Evolutionary conservation across 2,888 invertebrate genomes (phyloP), one percentile per base, ranked within the genome.

Genomic region (Microdon myrmicae): DNA sequence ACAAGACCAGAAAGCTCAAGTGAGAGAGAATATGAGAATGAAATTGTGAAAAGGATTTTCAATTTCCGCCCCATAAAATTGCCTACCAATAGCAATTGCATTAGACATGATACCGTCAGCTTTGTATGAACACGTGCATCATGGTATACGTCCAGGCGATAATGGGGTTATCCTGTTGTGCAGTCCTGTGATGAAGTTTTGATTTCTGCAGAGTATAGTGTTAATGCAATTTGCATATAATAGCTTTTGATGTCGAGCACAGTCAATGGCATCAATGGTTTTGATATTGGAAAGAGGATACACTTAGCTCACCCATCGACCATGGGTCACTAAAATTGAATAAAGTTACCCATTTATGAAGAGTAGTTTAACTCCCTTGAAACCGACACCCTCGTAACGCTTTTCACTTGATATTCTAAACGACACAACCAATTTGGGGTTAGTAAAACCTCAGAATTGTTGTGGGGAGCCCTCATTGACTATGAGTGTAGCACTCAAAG

Each of bases 211-310:
- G 64, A 47, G 58, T 64, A 53, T 54, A 59, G 59, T 66, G 66
- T 66, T 66, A 66, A 66, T 54, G 59, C 58, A 59, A 66, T 66
- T 66, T 66, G 59, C 66, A 66, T 66, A 59, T 66, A 59, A 66
- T 66, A 49, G 43, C 58, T 59, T 59, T 66, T 59, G 58, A 58
- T 64, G 64, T 58, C 38, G 56, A 39, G 51, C 56, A n/a, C n/a
- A n/a, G n/a, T n/a, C n/a, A n/a, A n/a, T n/a, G n/a, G n/a, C n/a
- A 64, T 45, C 56, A 49, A 48, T 60, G 47, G 48, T n/a, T n/a
- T n/a, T 38, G 41, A 39, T 28, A 49, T 14, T 31, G 39, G 39
- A 29, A 44, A 47, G 16, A 34, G 29, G 45, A 59, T 38, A 25
- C 10, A 25, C 12, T 60, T 68, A n/a, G n/a, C 12, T 13, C 3